A percentile compares a stretch with the other conserved stretches of the same genome.
phyloP scores from a whole-genome alignment of 2,113 vertebrate species.

The Sylvilagus bachmani region DNA sequence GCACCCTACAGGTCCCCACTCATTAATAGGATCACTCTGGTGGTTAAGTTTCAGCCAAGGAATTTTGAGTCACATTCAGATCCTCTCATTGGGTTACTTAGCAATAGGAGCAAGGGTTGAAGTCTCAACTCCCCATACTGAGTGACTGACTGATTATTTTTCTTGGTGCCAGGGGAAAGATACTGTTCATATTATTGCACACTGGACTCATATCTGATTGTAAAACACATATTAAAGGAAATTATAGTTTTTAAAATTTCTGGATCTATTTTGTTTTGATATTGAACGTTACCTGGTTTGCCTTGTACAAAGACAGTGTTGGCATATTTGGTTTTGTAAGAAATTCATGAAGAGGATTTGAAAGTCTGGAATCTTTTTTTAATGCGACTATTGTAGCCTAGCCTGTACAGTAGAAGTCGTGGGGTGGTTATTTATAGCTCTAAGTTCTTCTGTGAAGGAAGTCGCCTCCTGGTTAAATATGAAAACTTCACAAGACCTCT shows the following conservation, averaged over 20 bases:
- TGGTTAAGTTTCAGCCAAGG: neutral
- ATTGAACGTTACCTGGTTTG: neutral
- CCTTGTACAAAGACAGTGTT: neutral
- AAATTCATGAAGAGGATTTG: neutral
- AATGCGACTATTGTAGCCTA: no score
- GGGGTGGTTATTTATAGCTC: neutral
- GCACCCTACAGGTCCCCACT: neutral
- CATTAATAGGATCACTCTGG: neutral
- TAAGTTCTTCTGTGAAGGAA: neutral
- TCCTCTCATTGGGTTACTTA: neutral
- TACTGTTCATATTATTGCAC: neutral
- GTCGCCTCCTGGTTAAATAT: no score
- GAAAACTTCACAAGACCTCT: neutral
- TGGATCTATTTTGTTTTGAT: constrained; percentile 15
- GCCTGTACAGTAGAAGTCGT: neutral
- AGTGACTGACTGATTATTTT: neutral
- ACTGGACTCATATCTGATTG: neutral
- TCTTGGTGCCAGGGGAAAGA: neutral
- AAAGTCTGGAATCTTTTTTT: neutral
- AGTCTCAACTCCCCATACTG: no score
- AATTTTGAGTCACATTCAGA: neutral
- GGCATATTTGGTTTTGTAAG: neutral
- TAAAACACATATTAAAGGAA: constrained; percentile 4
- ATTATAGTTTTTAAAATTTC: neutral
- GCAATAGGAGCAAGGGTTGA: neutral